Evolutionary conservation across 1,140 invertebrate species (phyloP).

Genomic region (Thalassaphorura encarpata): DNA sequence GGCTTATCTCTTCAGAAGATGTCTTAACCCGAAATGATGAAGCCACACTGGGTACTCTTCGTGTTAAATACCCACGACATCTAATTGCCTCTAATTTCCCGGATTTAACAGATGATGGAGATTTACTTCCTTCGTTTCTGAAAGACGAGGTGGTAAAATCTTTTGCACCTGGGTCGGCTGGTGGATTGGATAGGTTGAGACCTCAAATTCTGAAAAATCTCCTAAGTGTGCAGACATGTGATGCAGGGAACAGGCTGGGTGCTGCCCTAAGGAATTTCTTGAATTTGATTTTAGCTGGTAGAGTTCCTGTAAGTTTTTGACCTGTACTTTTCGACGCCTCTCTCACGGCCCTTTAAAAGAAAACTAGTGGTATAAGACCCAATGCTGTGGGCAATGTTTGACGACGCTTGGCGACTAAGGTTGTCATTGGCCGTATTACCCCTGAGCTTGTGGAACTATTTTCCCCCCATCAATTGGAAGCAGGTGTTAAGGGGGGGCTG

Average conservation of each 20-base stretch:
- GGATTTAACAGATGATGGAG: background rate
- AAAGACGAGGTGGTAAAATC: no score
- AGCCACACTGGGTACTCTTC: background rate
- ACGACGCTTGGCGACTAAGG: background rate
- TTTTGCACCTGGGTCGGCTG: background rate
- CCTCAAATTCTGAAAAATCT: constrained; percentile 13
- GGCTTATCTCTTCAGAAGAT: background rate
- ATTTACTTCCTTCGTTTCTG: no score
- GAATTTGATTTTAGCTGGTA: background rate
- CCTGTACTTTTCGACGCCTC: background rate
- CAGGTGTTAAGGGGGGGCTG: background rate
- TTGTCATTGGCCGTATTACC: background rate
- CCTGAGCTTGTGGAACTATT: background rate
- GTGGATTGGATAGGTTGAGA: background rate
- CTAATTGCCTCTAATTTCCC: background rate
- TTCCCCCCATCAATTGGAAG: constrained; percentile 1
- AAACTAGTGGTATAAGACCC: background rate
- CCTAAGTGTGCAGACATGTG: background rate
- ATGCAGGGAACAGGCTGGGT: background rate
- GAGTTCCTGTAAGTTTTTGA: background rate
- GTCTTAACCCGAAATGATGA: background rate
- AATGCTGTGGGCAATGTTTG: background rate
- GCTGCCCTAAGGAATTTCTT: background rate
- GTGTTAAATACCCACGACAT: background rate
- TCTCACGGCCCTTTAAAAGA: background rate